Percentiles rank a stretch among this genome's conserved stretches.
phyloP scores from a whole-genome alignment of 2,113 vertebrate species.

The Rhinogobius similis region DNA sequence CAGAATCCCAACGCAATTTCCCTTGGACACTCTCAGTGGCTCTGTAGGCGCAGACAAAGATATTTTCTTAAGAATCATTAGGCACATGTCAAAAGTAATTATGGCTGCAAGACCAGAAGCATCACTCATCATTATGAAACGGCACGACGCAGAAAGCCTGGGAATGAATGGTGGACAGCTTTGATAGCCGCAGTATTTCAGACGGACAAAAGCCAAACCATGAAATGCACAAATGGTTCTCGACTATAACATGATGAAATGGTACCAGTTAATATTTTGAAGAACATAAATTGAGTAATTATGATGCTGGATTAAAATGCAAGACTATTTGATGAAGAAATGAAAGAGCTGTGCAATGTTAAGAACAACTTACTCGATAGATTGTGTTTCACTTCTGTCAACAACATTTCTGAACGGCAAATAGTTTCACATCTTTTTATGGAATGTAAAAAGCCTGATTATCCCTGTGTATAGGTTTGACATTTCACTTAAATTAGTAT shows the following conservation, averaged over 20 bases:
- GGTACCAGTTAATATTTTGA: too few species aligned
- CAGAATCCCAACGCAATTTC: conserved; percentile 41
- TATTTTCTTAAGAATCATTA: conserved; percentile 40
- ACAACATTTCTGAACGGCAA: too few species aligned
- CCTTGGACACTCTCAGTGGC: conserved; percentile 30
- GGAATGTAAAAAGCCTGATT: too few species aligned
- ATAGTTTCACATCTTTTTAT: too few species aligned
- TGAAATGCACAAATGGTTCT: too few species aligned
- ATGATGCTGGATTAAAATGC: neutral
- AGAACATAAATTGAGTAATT: neutral
- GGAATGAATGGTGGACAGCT: neutral
- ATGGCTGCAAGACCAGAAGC: conserved; percentile 27
- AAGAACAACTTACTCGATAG: too few species aligned
- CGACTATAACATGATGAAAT: too few species aligned
- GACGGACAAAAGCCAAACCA: neutral
- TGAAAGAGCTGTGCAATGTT: neutral
- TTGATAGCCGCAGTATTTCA: neutral
- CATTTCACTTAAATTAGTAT: too few species aligned
- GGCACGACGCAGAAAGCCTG: conserved; percentile 14
- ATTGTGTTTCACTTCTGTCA: too few species aligned
- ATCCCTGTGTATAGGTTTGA: too few species aligned
- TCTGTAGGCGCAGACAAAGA: conserved; percentile 35
- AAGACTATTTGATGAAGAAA: neutral
- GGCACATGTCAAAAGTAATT: conserved; percentile 53
- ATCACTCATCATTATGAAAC: conserved; percentile 25